A percentile compares a stretch with the other conserved stretches of the same genome.
phyloP scores from a whole-genome alignment of 1,140 invertebrate species.

The Lepidurus couesii region DNA sequence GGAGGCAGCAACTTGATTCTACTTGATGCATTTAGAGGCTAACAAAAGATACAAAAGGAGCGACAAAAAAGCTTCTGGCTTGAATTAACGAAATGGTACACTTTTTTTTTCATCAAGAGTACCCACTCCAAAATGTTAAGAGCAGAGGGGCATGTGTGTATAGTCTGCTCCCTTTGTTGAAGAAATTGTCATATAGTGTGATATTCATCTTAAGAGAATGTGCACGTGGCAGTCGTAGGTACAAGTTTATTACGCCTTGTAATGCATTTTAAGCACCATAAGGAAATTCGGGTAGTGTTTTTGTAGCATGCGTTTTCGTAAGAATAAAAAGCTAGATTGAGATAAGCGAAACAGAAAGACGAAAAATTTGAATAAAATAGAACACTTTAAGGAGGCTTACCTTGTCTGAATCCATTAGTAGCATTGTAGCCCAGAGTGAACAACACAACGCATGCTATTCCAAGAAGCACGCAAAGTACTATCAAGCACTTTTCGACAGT shows the following conservation, averaged over 20 bases:
- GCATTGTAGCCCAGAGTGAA: background rate
- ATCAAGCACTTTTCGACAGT: background rate
- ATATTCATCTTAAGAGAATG: constrained; percentile 7
- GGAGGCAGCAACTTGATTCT: background rate
- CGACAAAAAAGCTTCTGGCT: background rate
- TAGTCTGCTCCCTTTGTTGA: background rate
- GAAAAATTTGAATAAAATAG: background rate
- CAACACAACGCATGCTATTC: background rate
- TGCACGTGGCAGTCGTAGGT: background rate
- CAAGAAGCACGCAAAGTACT: background rate
- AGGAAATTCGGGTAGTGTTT: background rate
- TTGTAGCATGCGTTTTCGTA: background rate
- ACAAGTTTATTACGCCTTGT: too few species aligned
- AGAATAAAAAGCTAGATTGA: background rate
- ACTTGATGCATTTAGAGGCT: background rate
- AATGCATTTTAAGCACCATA: background rate
- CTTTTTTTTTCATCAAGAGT: background rate
- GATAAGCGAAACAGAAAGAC: background rate
- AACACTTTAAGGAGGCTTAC: background rate
- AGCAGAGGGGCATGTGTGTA: too few species aligned
- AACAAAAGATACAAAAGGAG: background rate
- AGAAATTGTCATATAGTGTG: background rate
- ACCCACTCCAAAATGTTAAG: background rate
- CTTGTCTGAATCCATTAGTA: constrained; percentile 1
- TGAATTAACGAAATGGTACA: too few species aligned